Evolutionary conservation across 2,797 vertebrate genomes (phyloP), one percentile per base, ranked within the genome.

Genomic region (Chelon labrosus): DNA sequence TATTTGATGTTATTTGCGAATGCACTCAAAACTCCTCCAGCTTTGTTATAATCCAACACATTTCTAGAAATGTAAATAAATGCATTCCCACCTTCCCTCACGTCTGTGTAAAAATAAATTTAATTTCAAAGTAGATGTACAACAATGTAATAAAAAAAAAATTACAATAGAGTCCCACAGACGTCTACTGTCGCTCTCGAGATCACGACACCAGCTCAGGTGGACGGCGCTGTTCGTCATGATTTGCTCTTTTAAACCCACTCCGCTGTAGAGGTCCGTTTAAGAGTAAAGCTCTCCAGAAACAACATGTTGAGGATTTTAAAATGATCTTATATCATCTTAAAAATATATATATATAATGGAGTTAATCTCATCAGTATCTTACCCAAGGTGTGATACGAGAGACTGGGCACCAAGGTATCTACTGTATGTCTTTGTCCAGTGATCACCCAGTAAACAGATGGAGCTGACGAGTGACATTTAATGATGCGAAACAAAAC

Each of bases 81-180:
- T 55, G 35, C 47, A 75, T 66, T 1, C 52, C 37, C 4, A 19
- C 31, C 7, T 35, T 8, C 31, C 31, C 31, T 35, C 31, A 47
- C 8, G 7, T 70, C 52, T 83, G 72, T 84, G 79, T 83, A 87
- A 89, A 92, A 91, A 90, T 88, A 87, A 67, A 90, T 88, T 89
- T 91, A 77, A 89, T 91, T 86, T 87, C 59, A 80, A 78, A 77
- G 79, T 67, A 85, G 65, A 81, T 35, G 83, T 71, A 86, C 70
- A 83, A 85, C 84, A 27, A 86, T 55, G 67, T 68, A 54, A 86
- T 77, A 27, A 37, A 19, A 17, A 44, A 17, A 16, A 41, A 70
- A 62, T 77, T 51, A 46, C 22, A 49, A 46, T 25, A 59, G 46
- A 53, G 50, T 58, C 61, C 56, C 49, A 60, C 62, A 44, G 19